Base-by-base conservation (phyloP, 2,888 invertebrate species). In the Agelastica alni region DNA sequence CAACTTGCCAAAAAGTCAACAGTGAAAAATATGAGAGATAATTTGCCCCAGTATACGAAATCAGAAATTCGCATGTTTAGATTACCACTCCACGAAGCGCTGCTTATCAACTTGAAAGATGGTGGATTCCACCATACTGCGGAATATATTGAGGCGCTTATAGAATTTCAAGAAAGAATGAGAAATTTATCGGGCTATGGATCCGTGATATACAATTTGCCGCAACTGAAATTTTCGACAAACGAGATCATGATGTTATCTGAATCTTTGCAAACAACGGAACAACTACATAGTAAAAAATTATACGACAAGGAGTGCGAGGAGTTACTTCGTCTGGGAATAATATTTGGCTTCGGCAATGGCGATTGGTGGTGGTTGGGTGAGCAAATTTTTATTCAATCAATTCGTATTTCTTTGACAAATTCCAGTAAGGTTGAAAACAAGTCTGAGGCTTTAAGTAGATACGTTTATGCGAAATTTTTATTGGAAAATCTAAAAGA, bases 21-120 rank as follows among this genome's bases (percentile, higher is more conserved):
- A 4, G 72, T 73, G 26, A 59, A 59, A 1, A 59, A 68, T 28
- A 63, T 79, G 58, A 69, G 75, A 48, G 61, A 64, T 0, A 64
- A 66, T 17, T 59, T 79, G 13, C 78, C 79, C 0, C 59, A 65
- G 3, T 66, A 78, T 32, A 70, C 51, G 1, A 53, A 70, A 1
- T 58, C 68, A 6, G 71, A 77, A 56, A 72, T 79, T 10, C 69
- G 76, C 59, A 83, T 85, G 63, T 77, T 77, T 60, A 79, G 80
- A 54, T 48, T 79, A 22, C 81, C 84, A 0, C 70, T 81, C 41
- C 72, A 81, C 64, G 78, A 84, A 68, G 83, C 84, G 20, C 69
- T 84, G 0, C 70, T 83, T 22, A 59, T 79, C 6, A 84, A 85
- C 66, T 65, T 85, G 2, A 68, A 71, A 51, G 85, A 85, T 68